These are phyloP conservation scores for Morpho deidamia DNA, from an alignment of 2,888 invertebrate genomes.

Conservation along the genomic window DNA sequence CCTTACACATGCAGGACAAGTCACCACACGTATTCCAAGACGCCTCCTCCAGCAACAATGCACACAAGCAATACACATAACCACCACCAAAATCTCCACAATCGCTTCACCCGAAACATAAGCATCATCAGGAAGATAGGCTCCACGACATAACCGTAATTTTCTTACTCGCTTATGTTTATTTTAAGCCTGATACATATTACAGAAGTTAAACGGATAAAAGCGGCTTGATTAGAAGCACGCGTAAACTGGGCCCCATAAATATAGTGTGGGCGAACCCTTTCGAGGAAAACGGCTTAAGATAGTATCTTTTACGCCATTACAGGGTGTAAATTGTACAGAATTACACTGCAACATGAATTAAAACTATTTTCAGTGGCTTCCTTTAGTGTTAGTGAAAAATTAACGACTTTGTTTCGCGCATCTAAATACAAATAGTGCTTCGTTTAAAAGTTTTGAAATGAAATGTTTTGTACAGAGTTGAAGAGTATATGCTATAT, in stretches of 20 bases:
- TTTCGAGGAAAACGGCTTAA: constrained; percentile 13
- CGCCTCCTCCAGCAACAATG: too few species aligned
- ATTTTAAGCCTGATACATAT: constrained; percentile 16
- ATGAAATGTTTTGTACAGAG: too few species aligned
- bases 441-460: too few species aligned
- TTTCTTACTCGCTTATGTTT: too few species aligned
- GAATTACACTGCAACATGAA: constrained; percentile 16
- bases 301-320: constrained; percentile 17
- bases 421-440: not conserved
- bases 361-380: constrained; percentile 14
- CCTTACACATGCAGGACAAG: too few species aligned
- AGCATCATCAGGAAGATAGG: too few species aligned
- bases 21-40: too few species aligned
- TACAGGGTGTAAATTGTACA: constrained; percentile 16
- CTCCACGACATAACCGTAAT: too few species aligned
- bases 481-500: too few species aligned
- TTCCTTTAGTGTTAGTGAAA: not conserved
- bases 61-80: too few species aligned
- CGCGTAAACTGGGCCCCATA: constrained; percentile 6
- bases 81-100: too few species aligned
- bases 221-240: constrained; percentile 21
- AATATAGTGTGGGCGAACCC: constrained; percentile 14
- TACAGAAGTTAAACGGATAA: constrained; percentile 25
- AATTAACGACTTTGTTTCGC: not conserved
- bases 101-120: too few species aligned